These are phyloP conservation scores for Drosophila nr. fundita DNA, from an alignment of 2,888 invertebrate genomes.

Conservation along the genomic window DNA sequence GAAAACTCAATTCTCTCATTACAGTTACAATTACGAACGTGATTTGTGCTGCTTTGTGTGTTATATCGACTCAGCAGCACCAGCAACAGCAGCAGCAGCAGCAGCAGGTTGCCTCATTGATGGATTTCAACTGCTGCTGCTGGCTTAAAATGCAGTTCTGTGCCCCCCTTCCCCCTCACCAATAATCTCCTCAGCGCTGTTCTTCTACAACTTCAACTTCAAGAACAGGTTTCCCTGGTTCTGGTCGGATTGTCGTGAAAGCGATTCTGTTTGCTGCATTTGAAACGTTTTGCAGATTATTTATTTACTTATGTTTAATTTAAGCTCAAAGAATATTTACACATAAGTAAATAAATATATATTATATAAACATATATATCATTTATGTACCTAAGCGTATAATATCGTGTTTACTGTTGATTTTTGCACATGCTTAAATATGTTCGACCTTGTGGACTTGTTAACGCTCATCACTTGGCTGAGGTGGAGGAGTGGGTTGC, in stretches of 20 bases:
- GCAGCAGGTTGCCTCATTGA: conserved; percentile 61
- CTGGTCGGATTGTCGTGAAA: conserved; percentile 50
- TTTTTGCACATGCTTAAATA: conserved; percentile 66
- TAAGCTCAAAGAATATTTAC: conserved; percentile 5
- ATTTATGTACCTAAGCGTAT: conserved; percentile 21
- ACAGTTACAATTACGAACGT: conserved; percentile 77
- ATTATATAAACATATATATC: conserved; percentile 4
- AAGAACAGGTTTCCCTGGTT: conserved; percentile 52
- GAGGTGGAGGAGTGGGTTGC: background rate
- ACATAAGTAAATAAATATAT: background rate
- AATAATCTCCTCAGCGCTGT: background rate
- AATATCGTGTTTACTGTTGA: conserved; percentile 49
- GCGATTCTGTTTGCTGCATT: conserved; percentile 52
- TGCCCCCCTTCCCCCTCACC: background rate
- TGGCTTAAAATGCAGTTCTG: conserved; percentile 37
- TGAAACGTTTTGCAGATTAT: conserved; percentile 43
- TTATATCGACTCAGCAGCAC: conserved; percentile 19
- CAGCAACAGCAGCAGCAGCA: conserved; percentile 1
- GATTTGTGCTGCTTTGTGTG: conserved; percentile 62
- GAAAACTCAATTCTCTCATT: conserved; percentile 57
- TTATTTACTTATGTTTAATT: conserved; percentile 39
- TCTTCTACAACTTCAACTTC: conserved; percentile 8
- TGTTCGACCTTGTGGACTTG: conserved; percentile 68
- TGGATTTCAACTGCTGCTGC: conserved; percentile 54
- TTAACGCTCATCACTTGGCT: conserved; percentile 46